Conservation (phyloP, 2,888 invertebrate species). For the Epirrhoe alternata region DNA sequence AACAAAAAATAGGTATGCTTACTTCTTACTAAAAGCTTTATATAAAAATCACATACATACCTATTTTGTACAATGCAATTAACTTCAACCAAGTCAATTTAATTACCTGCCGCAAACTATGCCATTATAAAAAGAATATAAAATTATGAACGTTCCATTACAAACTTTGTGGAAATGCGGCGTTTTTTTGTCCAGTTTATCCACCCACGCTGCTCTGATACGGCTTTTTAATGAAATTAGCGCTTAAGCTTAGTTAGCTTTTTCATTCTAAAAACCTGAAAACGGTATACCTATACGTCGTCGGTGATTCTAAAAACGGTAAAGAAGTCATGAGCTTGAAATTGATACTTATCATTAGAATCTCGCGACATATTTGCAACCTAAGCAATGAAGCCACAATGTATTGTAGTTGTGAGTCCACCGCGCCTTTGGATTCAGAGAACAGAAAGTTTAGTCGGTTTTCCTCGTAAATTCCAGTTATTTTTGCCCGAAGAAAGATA, state of each 20-base stretch:
- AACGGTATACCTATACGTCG: neutral
- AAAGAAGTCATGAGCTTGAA: too few species aligned
- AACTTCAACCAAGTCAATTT: constrained; percentile 50
- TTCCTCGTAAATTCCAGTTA: too few species aligned
- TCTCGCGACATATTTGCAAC: too few species aligned
- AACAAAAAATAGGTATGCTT: too few species aligned
- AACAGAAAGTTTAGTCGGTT: too few species aligned
- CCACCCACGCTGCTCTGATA: constrained; percentile 18
- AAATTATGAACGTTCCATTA: constrained; percentile 48
- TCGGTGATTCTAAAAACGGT: neutral
- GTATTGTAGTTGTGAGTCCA: too few species aligned
- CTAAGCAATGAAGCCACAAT: too few species aligned
- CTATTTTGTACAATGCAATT: constrained; percentile 46
- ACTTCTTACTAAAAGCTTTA: too few species aligned
- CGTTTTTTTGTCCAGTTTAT: constrained; percentile 47
- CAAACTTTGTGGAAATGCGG: constrained; percentile 52
- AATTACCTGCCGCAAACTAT: constrained; percentile 51
- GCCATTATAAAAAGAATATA: constrained; percentile 49
- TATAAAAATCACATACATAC: constrained; percentile 38
- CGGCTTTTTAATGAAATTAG: constrained; percentile 61
- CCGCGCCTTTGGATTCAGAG: too few species aligned
- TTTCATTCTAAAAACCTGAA: neutral
- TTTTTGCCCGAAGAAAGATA: too few species aligned
- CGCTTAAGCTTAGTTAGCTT: constrained; percentile 53
- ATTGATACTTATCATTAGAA: too few species aligned